A percentile compares a stretch with the other conserved stretches of the same genome.
Conservation (phyloP, 1,140 invertebrate genomes). For the Charaxes varanes region DNA sequence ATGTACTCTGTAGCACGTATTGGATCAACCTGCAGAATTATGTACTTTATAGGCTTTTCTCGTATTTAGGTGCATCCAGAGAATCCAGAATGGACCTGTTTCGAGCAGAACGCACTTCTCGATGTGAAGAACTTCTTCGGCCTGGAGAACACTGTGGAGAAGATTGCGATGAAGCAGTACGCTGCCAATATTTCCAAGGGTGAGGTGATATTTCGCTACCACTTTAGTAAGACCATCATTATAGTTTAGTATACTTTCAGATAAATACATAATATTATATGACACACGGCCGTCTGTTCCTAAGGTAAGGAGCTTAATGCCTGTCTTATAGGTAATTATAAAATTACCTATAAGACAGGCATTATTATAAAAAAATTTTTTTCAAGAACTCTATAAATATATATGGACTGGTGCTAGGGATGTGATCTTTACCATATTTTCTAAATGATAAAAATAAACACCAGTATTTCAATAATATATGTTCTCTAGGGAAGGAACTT, state of each 20-base stretch:
- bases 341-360: no score
- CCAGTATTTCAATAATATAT: no score
- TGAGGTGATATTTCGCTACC: slow-evolving; percentile 23
- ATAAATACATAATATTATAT: not conserved
- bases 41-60: not conserved
- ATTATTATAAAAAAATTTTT: no score
- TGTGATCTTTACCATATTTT: not conserved
- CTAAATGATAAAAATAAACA: no score
- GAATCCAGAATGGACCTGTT: slow-evolving; percentile 96
- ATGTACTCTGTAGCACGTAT: no score
- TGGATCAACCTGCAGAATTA: no score
- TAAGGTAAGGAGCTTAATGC: no score
- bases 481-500: slow-evolving; percentile 91
- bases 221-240: not conserved
- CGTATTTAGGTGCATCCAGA: slow-evolving; percentile 91
- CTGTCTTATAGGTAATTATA: no score
- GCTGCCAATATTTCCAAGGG: slow-evolving; percentile 93
- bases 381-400: no score
- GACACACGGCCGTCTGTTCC: no score
- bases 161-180: slow-evolving; percentile 98
- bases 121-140: slow-evolving; percentile 98
- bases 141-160: slow-evolving; percentile 96
- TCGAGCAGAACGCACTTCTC: slow-evolving; percentile 94
- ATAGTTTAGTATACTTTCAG: not conserved
- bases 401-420: not conserved